Conservation (phyloP, 2,113 vertebrate species). For the Empidonax traillii region DNA sequence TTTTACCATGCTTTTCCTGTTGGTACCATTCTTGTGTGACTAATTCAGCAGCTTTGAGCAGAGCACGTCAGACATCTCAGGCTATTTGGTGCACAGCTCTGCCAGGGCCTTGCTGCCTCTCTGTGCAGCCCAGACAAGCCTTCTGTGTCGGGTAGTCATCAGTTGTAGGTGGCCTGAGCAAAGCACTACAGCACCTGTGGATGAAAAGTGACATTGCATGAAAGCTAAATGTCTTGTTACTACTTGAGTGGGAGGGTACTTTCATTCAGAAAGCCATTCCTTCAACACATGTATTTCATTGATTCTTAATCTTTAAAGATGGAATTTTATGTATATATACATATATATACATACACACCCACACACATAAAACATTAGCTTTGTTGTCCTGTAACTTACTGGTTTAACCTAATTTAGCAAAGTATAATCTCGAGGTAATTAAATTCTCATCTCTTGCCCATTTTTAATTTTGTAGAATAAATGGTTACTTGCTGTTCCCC, state of each 20-base stretch:
- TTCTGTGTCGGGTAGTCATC: not conserved
- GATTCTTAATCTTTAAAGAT: not conserved
- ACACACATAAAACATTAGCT: not conserved
- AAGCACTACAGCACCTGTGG: not conserved
- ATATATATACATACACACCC: too few species aligned
- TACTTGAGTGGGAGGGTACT: not conserved
- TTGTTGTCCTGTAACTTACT: slow-evolving; percentile 9
- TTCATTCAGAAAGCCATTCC: not conserved
- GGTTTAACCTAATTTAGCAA: slow-evolving; percentile 19
- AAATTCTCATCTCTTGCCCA: slow-evolving; percentile 33
- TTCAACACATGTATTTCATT: not conserved
- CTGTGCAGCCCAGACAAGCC: not conserved
- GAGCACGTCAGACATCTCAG: not conserved
- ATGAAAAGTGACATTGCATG: not conserved
- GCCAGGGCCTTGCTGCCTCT: not conserved
- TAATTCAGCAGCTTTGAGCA: not conserved
- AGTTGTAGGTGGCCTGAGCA: not conserved
- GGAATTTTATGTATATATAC: not conserved
- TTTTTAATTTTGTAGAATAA: slow-evolving; percentile 48
- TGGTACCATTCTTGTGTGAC: not conserved
- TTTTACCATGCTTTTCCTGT: not conserved
- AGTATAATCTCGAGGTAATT: slow-evolving; percentile 29
- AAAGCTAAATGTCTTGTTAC: not conserved
- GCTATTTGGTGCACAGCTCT: not conserved
- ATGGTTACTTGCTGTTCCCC: slow-evolving; percentile 3